Evolutionary conservation across 2,797 vertebrate species (phyloP).

Genomic region (Potorous gilbertii): DNA sequence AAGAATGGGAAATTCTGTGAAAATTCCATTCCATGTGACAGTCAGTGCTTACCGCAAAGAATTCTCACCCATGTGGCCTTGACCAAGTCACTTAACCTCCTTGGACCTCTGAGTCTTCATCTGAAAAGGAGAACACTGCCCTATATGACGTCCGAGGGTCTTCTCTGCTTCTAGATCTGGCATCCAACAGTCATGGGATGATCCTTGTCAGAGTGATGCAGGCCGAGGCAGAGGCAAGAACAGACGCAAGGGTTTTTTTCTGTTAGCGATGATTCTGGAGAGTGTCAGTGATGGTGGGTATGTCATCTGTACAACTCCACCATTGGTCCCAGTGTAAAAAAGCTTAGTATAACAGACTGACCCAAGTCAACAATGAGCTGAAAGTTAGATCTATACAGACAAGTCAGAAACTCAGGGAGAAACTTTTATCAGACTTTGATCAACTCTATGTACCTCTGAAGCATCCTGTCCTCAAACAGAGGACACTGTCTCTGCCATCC

Average conservation of each 20-base stretch:
- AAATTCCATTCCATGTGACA: background rate
- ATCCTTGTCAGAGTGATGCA: background rate
- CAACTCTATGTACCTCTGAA: slow-evolving; percentile 4
- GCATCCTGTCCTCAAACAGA: slow-evolving; percentile 4
- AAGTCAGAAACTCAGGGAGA: background rate
- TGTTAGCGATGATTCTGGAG: background rate
- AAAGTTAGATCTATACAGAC: background rate
- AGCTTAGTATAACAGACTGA: background rate
- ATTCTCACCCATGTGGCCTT: background rate
- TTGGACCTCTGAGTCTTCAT: background rate
- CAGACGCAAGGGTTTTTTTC: background rate
- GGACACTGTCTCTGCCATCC: background rate
- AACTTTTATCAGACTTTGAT: background rate
- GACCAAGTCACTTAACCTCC: background rate
- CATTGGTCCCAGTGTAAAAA: background rate
- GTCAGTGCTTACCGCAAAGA: background rate
- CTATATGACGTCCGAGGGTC: background rate
- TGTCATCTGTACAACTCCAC: background rate
- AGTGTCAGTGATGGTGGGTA: background rate
- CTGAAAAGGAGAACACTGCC: background rate
- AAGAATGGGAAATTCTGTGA: background rate
- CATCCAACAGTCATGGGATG: background rate
- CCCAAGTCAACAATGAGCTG: background rate
- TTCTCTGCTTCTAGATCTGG: background rate
- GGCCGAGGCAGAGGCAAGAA: slow-evolving; percentile 15